Percentiles rank a stretch among this genome's conserved stretches.
phyloP scores from a whole-genome alignment of 2,113 vertebrate species.

The Ardeotis arabs region DNA sequence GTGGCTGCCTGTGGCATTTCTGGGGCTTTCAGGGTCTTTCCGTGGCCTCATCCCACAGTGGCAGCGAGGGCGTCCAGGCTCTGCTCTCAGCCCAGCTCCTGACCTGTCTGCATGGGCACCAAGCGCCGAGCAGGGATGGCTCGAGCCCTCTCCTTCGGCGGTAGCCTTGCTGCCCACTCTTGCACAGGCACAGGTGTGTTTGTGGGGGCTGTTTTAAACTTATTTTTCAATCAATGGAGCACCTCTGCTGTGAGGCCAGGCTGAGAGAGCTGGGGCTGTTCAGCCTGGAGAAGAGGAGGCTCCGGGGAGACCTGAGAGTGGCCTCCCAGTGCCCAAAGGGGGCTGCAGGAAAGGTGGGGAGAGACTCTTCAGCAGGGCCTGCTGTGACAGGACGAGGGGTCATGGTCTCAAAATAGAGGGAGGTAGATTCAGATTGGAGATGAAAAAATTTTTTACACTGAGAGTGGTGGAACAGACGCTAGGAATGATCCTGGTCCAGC shows the following conservation, averaged over 20 bases:
- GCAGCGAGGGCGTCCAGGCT: accelerated
- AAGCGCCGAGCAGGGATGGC: neutral
- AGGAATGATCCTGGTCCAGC: neutral
- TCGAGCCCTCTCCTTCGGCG: neutral
- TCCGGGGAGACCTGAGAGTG: too few relatives aligned
- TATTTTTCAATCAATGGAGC: neutral
- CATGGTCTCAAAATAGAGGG: too few relatives aligned
- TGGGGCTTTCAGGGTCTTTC: neutral
- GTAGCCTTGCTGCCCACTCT: neutral
- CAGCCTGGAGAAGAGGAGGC: too few relatives aligned
- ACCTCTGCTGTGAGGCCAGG: too few relatives aligned
- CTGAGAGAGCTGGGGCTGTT: too few relatives aligned
- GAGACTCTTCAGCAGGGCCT: too few relatives aligned
- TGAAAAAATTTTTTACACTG: too few relatives aligned
- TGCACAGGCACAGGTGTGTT: neutral
- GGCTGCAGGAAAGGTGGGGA: too few relatives aligned
- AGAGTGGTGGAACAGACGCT: too few relatives aligned
- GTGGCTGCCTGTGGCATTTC: neutral
- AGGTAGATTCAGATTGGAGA: too few relatives aligned
- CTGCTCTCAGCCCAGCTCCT: neutral
- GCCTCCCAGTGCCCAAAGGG: too few relatives aligned
- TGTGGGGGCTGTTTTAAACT: accelerated
- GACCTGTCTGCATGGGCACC: neutral
- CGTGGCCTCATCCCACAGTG: accelerated
- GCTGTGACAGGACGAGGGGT: too few relatives aligned